Conservation (phyloP, 2,797 vertebrate genomes). For the Rhinatrema bivittatum region DNA sequence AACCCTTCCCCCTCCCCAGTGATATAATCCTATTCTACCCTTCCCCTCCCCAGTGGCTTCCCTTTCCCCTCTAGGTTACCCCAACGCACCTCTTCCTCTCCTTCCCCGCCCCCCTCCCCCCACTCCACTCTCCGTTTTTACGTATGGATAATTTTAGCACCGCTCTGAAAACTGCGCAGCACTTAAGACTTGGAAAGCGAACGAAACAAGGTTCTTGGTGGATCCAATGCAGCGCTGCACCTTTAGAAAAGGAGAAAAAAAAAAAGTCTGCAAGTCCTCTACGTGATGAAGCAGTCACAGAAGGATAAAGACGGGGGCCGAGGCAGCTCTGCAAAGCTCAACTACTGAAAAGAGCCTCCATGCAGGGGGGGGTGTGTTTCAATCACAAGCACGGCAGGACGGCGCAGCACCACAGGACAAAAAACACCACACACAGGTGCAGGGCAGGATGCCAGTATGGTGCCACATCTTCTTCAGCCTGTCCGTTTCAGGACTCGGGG, state of each 20-base stretch:
- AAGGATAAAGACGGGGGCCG: slow-evolving; percentile 45
- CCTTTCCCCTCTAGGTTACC: too few relatives aligned
- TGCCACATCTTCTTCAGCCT: too few relatives aligned
- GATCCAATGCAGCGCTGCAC: too few relatives aligned
- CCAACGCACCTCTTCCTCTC: too few relatives aligned
- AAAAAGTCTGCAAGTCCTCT: slow-evolving; percentile 23
- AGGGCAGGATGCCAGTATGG: too few relatives aligned
- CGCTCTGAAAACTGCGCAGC: slow-evolving; percentile 14
- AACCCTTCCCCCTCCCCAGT: too few relatives aligned
- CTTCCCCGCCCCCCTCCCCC: slow-evolving; percentile 8
- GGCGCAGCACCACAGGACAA: slow-evolving; percentile 2
- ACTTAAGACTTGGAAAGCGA: slow-evolving; percentile 20
- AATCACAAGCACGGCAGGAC: too few relatives aligned
- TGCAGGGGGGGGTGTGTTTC: slow-evolving; percentile 42
- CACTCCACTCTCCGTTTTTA: too few relatives aligned
- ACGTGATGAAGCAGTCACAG: slow-evolving; percentile 36
- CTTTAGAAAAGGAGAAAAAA: too few relatives aligned
- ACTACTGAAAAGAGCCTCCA: slow-evolving; percentile 46
- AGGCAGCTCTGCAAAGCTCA: slow-evolving; percentile 30
- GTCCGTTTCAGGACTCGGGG: slow-evolving; percentile 18
- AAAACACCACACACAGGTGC: slow-evolving; percentile 26
- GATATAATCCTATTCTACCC: too few relatives aligned
- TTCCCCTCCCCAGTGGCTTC: too few relatives aligned
- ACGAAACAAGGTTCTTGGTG: too few relatives aligned
- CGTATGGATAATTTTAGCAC: slow-evolving; percentile 22